A percentile compares a stretch with the other conserved stretches of the same genome.
These are phyloP conservation scores for Scatophagus argus DNA, from an alignment of 2,113 vertebrate species.

Conservation along the genomic window DNA sequence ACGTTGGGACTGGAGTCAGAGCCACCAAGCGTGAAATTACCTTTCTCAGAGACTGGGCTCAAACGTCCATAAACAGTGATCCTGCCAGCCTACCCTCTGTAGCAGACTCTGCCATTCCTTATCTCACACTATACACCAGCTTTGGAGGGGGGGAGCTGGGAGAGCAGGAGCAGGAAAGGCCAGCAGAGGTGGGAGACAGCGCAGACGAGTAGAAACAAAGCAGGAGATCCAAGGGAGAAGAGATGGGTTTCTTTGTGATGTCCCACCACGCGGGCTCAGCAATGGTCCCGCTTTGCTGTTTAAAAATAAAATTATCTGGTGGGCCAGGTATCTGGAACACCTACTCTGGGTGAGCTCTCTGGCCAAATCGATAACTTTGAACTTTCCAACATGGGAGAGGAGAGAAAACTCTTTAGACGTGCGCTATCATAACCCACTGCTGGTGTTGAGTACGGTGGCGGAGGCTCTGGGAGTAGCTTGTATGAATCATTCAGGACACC, in stretches of 20 bases:
- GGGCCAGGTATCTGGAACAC: slow-evolving; percentile 68
- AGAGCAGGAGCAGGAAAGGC: slow-evolving; percentile 48
- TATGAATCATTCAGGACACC: slow-evolving; percentile 78
- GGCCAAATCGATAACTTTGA: slow-evolving; percentile 75
- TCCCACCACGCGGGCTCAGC: slow-evolving; percentile 33
- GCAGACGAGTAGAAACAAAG: slow-evolving; percentile 42
- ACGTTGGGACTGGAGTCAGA: slow-evolving; percentile 70
- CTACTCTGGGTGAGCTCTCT: slow-evolving; percentile 60
- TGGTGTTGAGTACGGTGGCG: slow-evolving; percentile 47
- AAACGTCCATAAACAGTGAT: slow-evolving; percentile 79
- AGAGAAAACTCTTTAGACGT: slow-evolving; percentile 63
- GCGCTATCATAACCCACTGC: slow-evolving; percentile 54
- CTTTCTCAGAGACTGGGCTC: slow-evolving; percentile 74
- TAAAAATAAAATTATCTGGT: slow-evolving; percentile 62
- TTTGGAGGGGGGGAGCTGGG: slow-evolving; percentile 40
- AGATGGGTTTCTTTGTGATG: slow-evolving; percentile 43
- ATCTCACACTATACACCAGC: slow-evolving; percentile 51
- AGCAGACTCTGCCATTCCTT: slow-evolving; percentile 61
- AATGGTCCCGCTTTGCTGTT: slow-evolving; percentile 26
- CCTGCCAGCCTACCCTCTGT: slow-evolving; percentile 70
- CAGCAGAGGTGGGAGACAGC: slow-evolving; percentile 41
- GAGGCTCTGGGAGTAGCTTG: slow-evolving; percentile 55
- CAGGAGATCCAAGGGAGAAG: slow-evolving; percentile 21
- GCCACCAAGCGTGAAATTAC: slow-evolving; percentile 82
- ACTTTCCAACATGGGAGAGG: slow-evolving; percentile 57